phyloP scores from a whole-genome alignment of 1,140 invertebrate genomes.

The Ips typographus region DNA sequence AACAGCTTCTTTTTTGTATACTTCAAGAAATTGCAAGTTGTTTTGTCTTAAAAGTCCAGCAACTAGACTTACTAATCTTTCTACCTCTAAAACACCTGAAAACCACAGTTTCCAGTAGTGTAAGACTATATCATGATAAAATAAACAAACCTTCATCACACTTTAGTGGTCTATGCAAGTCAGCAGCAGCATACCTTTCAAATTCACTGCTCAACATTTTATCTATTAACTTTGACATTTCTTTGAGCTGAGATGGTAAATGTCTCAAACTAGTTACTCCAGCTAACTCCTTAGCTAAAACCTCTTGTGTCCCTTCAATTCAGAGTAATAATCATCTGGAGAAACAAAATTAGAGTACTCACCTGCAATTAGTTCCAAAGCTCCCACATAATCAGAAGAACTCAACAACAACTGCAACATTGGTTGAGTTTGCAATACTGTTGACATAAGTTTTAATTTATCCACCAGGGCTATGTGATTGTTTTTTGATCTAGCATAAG shows the following conservation, averaged over 20 bases:
- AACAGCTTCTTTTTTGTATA: conserved; percentile 85
- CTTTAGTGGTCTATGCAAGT: conserved; percentile 84
- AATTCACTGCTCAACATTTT: conserved; percentile 97
- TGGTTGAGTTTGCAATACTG: conserved; percentile 96
- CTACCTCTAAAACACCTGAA: conserved; percentile 70
- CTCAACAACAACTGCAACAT: conserved; percentile 94
- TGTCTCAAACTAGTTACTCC: conserved; percentile 91
- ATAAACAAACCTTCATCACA: conserved; percentile 45
- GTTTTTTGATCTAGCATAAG: conserved; percentile 62
- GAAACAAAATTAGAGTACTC: neutral
- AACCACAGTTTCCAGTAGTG: conserved; percentile 20
- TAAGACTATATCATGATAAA: neutral
- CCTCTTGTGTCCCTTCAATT: conserved; percentile 85
- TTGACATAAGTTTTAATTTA: conserved; percentile 89
- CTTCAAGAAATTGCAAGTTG: conserved; percentile 85
- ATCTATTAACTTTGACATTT: conserved; percentile 95
- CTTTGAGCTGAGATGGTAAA: conserved; percentile 91
- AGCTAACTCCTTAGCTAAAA: conserved; percentile 83
- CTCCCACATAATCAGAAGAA: conserved; percentile 96
- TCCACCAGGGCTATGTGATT: conserved; percentile 67
- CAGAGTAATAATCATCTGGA: neutral
- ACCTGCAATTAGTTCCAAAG: conserved; percentile 88
- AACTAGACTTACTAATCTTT: conserved; percentile 68
- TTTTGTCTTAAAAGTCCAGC: conserved; percentile 85
- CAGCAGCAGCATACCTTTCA: conserved; percentile 84